These are phyloP conservation scores for Drosophila birchii DNA, from an alignment of 2,888 invertebrate genomes.

Conservation along the genomic window DNA sequence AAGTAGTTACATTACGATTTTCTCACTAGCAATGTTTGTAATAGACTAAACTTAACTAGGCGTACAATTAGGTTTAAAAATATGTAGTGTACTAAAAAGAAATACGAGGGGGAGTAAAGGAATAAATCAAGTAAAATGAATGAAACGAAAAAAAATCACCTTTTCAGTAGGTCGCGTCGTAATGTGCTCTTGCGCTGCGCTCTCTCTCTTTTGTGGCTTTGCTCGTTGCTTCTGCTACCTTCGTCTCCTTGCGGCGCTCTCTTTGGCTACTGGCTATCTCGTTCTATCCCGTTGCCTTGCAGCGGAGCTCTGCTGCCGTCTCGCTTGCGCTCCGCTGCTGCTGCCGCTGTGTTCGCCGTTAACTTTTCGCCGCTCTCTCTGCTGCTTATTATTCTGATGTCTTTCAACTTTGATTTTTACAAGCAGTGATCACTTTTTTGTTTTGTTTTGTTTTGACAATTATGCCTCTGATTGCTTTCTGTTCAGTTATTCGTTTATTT, in stretches of 20 bases:
- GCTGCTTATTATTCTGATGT: conserved; percentile 36
- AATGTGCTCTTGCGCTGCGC: conserved; percentile 45
- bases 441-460: not conserved
- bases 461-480: not conserved
- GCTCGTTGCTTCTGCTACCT: conserved; percentile 9
- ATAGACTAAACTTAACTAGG: conserved; percentile 36
- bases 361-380: conserved; percentile 46
- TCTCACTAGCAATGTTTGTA: conserved; percentile 17
- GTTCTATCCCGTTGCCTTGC: conserved; percentile 42
- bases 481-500: not conserved
- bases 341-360: conserved; percentile 33
- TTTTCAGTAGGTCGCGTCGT: conserved; percentile 77
- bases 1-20: conserved; percentile 30
- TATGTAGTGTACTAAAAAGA: conserved; percentile 34
- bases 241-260: conserved; percentile 32
- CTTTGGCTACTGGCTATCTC: conserved; percentile 15
- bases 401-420: conserved; percentile 7
- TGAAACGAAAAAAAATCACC: conserved; percentile 69
- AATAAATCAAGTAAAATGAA: conserved; percentile 52
- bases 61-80: conserved; percentile 33
- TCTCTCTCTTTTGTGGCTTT: conserved; percentile 35
- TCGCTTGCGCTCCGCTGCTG: conserved; percentile 54
- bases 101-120: conserved; percentile 23
- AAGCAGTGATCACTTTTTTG: conserved; percentile 9
- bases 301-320: conserved; percentile 52